Evolutionary conservation across 2,113 vertebrate species (phyloP).

Genomic region (Orientallactaga bullata): DNA sequence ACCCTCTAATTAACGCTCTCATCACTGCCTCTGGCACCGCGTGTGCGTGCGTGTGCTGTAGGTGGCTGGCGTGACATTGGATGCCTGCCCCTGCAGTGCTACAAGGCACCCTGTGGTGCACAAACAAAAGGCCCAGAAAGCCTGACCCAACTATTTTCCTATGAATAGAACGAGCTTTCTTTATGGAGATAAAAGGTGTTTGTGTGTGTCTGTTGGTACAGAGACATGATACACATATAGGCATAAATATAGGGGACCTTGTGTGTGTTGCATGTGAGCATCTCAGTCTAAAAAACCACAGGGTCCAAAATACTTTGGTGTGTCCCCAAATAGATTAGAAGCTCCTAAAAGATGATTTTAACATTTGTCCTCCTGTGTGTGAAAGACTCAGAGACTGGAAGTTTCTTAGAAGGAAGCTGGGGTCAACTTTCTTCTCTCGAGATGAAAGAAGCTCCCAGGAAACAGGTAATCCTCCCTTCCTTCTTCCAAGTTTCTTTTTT

Average conservation of each 20-base stretch:
- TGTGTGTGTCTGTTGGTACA: conserved; percentile 37
- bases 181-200: conserved; percentile 73
- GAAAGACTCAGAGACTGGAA: conserved; percentile 15
- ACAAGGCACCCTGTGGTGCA: conserved; percentile 77
- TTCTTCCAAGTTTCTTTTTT: background rate
- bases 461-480: background rate
- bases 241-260: conserved; percentile 54
- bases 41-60: conserved; percentile 38
- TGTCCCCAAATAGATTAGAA: conserved; percentile 25
- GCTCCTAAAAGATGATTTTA: background rate
- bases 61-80: conserved; percentile 79
- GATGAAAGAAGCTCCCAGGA: background rate
- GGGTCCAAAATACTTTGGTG: conserved; percentile 34
- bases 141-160: conserved; percentile 81
- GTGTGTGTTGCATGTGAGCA: background rate
- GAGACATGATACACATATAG: conserved; percentile 4
- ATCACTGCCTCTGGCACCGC: conserved; percentile 72
- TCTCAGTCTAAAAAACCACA: background rate
- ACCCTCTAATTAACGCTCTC: conserved; percentile 86
- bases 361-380: background rate
- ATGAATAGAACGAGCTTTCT: conserved; percentile 81
- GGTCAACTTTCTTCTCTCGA: background rate
- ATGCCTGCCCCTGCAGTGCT: conserved; percentile 71
- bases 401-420: conserved; percentile 39
- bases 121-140: conserved; percentile 83